Percentiles rank a stretch among this genome's conserved stretches.
Evolutionary conservation across 2,113 vertebrate species (phyloP).

Genomic region (Myocastor coypus): DNA sequence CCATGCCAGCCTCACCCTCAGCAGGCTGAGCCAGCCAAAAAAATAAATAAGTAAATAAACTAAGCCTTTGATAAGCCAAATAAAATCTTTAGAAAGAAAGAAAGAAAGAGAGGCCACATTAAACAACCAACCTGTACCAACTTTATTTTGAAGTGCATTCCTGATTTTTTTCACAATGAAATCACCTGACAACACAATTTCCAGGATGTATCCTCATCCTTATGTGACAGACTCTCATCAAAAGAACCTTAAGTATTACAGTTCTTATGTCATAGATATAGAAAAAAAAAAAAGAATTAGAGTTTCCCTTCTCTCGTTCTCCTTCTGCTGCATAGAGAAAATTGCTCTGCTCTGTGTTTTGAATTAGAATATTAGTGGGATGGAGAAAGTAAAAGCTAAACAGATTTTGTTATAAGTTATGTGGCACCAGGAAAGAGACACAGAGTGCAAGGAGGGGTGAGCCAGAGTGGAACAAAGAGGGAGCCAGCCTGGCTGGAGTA

Average conservation of each 20-base stretch:
- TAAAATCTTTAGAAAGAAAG: no score
- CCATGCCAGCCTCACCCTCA: no score
- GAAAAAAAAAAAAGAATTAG: slow-evolving; percentile 25
- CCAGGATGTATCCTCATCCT: background rate
- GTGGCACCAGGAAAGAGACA: background rate
- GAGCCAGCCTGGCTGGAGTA: background rate
- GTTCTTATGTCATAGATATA: background rate
- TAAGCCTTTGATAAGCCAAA: no score
- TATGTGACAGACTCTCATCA: background rate
- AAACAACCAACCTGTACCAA: no score
- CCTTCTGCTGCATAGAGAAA: background rate
- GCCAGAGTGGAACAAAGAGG: background rate
- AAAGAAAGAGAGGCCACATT: no score
- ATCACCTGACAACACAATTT: background rate
- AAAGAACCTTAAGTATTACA: background rate
- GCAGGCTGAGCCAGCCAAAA: no score
- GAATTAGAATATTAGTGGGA: background rate
- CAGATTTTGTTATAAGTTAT: background rate
- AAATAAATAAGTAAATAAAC: no score
- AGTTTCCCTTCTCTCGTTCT: background rate
- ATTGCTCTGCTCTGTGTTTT: background rate
- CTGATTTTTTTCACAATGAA: background rate
- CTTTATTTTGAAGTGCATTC: background rate
- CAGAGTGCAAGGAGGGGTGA: background rate
- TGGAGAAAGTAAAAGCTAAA: background rate